Percentiles rank a stretch among this genome's conserved stretches.
Conservation (phyloP, 2,797 vertebrate species). For the Perodicticus potto region DNA sequence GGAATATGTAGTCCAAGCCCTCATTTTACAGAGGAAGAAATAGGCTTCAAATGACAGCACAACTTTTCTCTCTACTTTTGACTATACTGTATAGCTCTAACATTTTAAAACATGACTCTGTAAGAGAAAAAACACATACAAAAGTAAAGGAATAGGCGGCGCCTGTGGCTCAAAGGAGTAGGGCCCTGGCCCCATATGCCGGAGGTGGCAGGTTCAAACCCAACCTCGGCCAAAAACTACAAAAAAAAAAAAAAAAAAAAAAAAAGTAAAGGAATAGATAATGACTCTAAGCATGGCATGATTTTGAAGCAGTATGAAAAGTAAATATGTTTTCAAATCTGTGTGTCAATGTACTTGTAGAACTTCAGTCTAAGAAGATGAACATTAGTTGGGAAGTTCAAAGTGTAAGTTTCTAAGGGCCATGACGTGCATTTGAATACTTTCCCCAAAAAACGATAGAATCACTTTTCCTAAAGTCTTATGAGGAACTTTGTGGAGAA, state of each 20-base stretch:
- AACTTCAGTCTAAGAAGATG: neutral
- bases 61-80: neutral
- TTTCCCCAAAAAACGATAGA: conserved; percentile 53
- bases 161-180: too few species aligned
- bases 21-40: neutral
- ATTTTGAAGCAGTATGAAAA: neutral
- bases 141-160: neutral
- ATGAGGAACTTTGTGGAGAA: conserved; percentile 60
- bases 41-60: neutral
- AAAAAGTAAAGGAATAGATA: neutral
- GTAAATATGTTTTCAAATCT: neutral
- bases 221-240: too few species aligned
- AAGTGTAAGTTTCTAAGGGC: neutral
- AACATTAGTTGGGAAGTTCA: neutral
- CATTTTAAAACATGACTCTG: neutral
- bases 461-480: conserved; percentile 24
- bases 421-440: neutral
- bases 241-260: neutral
- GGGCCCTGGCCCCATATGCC: too few species aligned
- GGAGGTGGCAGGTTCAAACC: too few species aligned
- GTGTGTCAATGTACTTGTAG: neutral
- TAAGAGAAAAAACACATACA: neutral
- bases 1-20: neutral
- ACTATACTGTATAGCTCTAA: neutral
- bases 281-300: neutral